Evolutionary conservation across 1,140 invertebrate genomes (phyloP).

Genomic region (Drosophila truncata): DNA sequence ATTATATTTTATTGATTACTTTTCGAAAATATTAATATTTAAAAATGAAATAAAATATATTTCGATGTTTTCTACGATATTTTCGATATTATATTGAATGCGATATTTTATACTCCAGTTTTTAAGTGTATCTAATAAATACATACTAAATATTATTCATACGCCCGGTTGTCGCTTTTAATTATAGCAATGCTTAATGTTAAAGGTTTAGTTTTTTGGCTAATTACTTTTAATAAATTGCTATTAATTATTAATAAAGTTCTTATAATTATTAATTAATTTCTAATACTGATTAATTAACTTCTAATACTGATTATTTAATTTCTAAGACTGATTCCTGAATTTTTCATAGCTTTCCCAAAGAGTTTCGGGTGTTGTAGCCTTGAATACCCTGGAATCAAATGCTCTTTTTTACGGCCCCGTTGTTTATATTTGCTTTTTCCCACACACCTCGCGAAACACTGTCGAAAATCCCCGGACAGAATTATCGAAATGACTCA

Average conservation of each 20-base stretch:
- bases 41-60: not conserved
- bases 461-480: conserved; percentile 29
- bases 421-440: conserved; percentile 26
- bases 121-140: not conserved
- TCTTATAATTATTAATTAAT: not conserved
- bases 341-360: not conserved
- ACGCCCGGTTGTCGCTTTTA: not conserved
- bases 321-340: not conserved
- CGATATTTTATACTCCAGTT: not conserved
- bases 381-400: not conserved
- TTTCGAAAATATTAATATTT: not conserved
- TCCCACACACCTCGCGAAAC: conserved; percentile 26
- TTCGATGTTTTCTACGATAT: not conserved
- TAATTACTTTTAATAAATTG: not conserved
- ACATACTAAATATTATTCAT: not conserved
- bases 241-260: not conserved
- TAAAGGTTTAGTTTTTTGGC: not conserved
- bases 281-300: not conserved
- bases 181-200: not conserved
- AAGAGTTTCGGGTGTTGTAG: conserved; percentile 3
- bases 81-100: not conserved
- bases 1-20: not conserved
- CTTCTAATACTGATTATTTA: not conserved
- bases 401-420: conserved; percentile 8
- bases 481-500: conserved; percentile 35